A percentile compares a stretch with the other conserved stretches of the same genome.
These are phyloP conservation scores for Anisognathus igniventris DNA, from an alignment of 2,797 vertebrate genomes.

Conservation along the genomic window DNA sequence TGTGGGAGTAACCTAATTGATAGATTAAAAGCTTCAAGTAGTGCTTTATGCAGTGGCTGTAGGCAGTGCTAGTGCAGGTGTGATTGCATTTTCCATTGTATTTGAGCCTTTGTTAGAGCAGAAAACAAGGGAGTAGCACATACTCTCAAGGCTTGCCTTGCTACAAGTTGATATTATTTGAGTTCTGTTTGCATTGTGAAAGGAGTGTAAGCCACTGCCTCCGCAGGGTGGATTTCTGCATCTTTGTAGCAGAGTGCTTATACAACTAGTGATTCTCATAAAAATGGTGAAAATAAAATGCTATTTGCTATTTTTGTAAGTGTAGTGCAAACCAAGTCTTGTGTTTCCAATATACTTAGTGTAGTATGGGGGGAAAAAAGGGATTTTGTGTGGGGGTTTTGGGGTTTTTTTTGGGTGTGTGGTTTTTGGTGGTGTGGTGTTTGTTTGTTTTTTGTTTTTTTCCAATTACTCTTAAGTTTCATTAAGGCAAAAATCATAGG, in stretches of 20 bases:
- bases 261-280: not conserved
- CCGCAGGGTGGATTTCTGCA: not conserved
- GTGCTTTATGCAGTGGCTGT: not conserved
- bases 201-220: not conserved
- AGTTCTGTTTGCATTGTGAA: not conserved
- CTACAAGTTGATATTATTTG: not conserved
- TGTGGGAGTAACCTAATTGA: not conserved
- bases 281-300: not conserved
- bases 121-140: not conserved
- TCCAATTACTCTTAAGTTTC: not conserved
- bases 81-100: not conserved
- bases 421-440: too few relatives aligned
- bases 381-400: not conserved
- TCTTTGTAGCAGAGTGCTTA: not conserved
- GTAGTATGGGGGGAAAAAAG: accelerated
- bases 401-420: too few relatives aligned
- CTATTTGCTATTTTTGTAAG: not conserved
- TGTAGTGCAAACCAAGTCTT: not conserved
- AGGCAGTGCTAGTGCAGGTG: not conserved
- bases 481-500: not conserved
- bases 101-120: not conserved
- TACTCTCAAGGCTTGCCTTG: not conserved
- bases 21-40: not conserved
- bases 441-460: not conserved
- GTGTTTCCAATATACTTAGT: not conserved